A percentile compares a stretch with the other conserved stretches of the same genome.
phyloP scores from a whole-genome alignment of 1,140 invertebrate species.

The Caerostris extrusa region DNA sequence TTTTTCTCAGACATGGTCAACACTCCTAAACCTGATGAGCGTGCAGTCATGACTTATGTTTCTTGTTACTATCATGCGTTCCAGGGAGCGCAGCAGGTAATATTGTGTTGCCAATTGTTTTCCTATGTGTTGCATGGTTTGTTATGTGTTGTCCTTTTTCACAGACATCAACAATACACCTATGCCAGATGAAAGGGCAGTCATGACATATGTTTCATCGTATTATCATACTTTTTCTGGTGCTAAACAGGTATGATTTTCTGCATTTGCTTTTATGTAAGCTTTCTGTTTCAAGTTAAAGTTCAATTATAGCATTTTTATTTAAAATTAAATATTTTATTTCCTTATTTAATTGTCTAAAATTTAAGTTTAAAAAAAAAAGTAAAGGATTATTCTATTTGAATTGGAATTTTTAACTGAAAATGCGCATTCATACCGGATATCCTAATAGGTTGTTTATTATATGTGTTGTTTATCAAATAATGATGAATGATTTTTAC shows the following conservation, averaged over 20 bases:
- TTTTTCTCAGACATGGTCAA: conserved; percentile 95
- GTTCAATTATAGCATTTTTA: no score
- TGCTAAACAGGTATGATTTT: conserved; percentile 92
- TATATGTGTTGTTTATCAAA: no score
- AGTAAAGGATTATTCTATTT: no score
- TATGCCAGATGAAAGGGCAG: conserved; percentile 98
- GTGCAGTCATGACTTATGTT: conserved; percentile 99
- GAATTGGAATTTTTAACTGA: no score
- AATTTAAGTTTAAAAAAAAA: no score
- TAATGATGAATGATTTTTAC: no score
- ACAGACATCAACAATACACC: conserved; percentile 98
- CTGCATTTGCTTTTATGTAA: no score
- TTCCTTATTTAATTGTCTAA: no score
- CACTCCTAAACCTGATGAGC: conserved; percentile 98
- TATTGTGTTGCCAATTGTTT: conserved; percentile 78
- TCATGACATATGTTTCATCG: conserved; percentile 99
- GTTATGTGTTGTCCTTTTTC: conserved; percentile 72
- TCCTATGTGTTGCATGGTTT: conserved; percentile 63
- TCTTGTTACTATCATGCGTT: conserved; percentile 99
- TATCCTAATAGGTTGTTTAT: no score
- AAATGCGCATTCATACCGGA: no score
- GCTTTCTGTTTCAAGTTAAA: no score
- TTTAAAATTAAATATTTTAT: no score
- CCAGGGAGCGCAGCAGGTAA: conserved; percentile 98
- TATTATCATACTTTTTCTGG: conserved; percentile 99